Percentiles rank a stretch among this genome's conserved stretches.
Evolutionary conservation across 2,113 vertebrate genomes (phyloP).

Genomic region (Trematocara variabile): DNA sequence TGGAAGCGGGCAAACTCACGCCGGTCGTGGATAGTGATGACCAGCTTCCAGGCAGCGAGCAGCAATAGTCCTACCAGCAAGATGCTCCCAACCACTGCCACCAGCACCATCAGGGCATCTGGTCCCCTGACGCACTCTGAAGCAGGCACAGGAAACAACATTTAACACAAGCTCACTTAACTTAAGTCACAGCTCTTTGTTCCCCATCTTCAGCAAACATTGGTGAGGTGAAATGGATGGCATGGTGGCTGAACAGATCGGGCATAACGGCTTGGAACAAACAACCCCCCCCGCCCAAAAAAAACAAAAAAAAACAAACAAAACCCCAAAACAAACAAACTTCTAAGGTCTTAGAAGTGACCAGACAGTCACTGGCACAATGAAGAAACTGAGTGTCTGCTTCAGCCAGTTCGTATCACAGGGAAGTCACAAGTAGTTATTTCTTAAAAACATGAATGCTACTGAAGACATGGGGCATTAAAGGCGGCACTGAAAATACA

Average conservation of each 20-base stretch:
- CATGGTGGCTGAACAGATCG: background rate
- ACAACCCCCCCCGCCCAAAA: too few relatives aligned
- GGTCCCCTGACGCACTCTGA: conserved; percentile 84
- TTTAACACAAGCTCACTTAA: background rate
- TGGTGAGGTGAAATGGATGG: background rate
- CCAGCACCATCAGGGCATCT: conserved; percentile 79
- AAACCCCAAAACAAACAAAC: background rate
- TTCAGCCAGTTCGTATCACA: background rate
- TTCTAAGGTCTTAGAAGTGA: background rate
- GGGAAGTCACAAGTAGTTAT: background rate
- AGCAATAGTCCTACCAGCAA: conserved; percentile 85
- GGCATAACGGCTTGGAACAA: background rate
- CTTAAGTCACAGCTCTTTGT: background rate
- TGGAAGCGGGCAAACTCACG: conserved; percentile 91
- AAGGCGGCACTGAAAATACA: background rate
- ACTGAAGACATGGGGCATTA: background rate
- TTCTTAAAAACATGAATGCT: background rate
- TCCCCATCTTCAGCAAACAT: background rate
- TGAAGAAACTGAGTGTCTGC: background rate
- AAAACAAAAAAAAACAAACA: too few relatives aligned
- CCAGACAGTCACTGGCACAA: background rate
- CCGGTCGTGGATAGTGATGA: conserved; percentile 91
- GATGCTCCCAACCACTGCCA: conserved; percentile 88
- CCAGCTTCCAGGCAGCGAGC: conserved; percentile 88
- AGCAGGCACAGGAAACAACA: background rate